phyloP scores from a whole-genome alignment of 2,888 invertebrate species.

The Megalurothrips usitatus region DNA sequence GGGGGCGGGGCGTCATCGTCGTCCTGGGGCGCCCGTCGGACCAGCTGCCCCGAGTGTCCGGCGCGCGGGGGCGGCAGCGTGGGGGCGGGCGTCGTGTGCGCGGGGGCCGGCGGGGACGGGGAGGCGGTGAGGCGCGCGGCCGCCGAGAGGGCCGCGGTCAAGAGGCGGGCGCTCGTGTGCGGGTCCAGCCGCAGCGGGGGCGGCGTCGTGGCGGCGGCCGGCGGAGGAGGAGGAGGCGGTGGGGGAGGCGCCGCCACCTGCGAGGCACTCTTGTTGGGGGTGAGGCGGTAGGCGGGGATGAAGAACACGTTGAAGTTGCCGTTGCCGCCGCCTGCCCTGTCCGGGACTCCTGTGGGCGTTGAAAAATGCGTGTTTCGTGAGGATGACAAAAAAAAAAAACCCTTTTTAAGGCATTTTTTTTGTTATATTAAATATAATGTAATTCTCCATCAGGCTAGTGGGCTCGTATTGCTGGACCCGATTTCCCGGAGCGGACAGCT shows the following conservation, averaged over 20 bases:
- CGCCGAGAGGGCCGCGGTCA: not conserved
- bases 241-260: not conserved
- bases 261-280: not conserved
- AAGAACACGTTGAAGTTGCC: conserved; percentile 22
- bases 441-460: too few species aligned
- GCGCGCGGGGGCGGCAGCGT: conserved; percentile 10
- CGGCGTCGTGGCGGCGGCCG: not conserved
- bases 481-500: too few species aligned
- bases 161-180: not conserved
- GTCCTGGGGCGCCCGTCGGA: not conserved
- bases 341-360: not conserved
- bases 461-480: too few species aligned
- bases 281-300: conserved; percentile 7
- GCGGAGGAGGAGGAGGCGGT: not conserved
- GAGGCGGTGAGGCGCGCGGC: not conserved
- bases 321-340: not conserved
- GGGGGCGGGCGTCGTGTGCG: not conserved
- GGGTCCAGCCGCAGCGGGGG: not conserved
- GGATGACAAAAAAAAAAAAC: too few species aligned
- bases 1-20: not conserved
- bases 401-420: too few species aligned
- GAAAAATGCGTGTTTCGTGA: too few species aligned
- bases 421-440: too few species aligned
- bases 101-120: not conserved
- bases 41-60: not conserved